Evolutionary conservation across 2,888 invertebrate species (phyloP).

Genomic region (Timandra comae): DNA sequence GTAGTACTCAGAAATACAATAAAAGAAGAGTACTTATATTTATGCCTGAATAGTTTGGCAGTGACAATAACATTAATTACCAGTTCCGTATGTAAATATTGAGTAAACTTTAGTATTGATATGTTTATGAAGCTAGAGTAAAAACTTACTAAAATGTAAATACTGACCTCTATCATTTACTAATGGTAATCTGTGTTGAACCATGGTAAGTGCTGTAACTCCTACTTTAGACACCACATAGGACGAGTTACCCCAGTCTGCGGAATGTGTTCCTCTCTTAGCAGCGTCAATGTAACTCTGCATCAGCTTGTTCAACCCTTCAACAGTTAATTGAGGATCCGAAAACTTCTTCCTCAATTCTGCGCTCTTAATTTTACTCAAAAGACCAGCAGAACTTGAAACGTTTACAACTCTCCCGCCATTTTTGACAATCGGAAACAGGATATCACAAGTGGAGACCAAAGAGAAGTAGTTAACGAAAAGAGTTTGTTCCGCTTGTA

Average conservation of each 20-base stretch:
- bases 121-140: too few species aligned
- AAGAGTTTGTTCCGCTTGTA: constrained; percentile 84
- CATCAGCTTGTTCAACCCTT: constrained; percentile 78
- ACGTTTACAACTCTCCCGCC: constrained; percentile 85
- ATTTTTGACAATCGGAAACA: constrained; percentile 83
- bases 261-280: constrained; percentile 46
- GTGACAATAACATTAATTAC: too few species aligned
- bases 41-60: too few species aligned
- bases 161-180: too few species aligned
- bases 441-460: constrained; percentile 77
- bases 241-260: constrained; percentile 78
- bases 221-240: constrained; percentile 86
- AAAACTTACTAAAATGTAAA: too few species aligned
- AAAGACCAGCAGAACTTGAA: constrained; percentile 80
- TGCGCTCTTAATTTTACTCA: constrained; percentile 73
- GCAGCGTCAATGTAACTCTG: constrained; percentile 79
- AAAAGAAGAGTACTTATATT: too few species aligned
- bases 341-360: constrained; percentile 69
- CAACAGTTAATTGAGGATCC: constrained; percentile 72
- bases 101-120: too few species aligned
- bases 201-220: constrained; percentile 79
- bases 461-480: constrained; percentile 83
- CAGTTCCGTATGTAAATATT: too few species aligned
- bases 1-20: too few species aligned
- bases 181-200: too few species aligned